Evolutionary conservation across 2,113 vertebrate genomes (phyloP).

Genomic region (Hippocampus guttulatus): DNA sequence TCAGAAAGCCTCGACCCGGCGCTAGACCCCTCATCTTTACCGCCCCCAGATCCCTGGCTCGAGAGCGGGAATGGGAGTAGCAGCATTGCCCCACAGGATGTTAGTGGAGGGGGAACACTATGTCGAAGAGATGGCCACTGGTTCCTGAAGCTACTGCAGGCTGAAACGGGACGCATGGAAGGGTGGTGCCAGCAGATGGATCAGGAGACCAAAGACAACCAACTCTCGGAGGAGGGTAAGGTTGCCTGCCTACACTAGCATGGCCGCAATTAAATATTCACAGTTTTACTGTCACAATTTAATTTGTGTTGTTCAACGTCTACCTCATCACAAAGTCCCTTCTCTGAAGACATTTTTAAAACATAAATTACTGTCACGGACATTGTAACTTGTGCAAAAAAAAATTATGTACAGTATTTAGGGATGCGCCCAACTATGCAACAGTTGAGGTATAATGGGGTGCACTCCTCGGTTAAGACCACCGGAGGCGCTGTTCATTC

Average conservation of each 20-base stretch:
- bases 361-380: too few relatives aligned
- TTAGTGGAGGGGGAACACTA: conserved; percentile 64
- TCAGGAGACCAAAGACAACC: conserved; percentile 96
- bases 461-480: neutral
- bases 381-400: too few relatives aligned
- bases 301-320: neutral
- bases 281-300: neutral
- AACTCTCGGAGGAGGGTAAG: conserved; percentile 93
- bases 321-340: neutral
- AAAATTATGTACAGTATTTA: neutral
- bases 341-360: neutral
- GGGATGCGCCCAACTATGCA: neutral
- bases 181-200: conserved; percentile 99
- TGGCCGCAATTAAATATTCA: neutral
- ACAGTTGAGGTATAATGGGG: neutral
- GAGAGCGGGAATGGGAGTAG: conserved; percentile 80
- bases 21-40: conserved; percentile 91
- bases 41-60: conserved; percentile 95
- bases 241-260: neutral
- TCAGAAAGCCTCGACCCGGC: conserved; percentile 92
- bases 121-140: conserved; percentile 93
- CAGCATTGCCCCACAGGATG: conserved; percentile 62
- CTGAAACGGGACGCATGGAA: conserved; percentile 92
- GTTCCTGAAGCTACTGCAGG: conserved; percentile 97
- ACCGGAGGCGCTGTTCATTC: neutral